phyloP scores from a whole-genome alignment of 2,797 vertebrate genomes.

The Neopelma chrysocephalum region DNA sequence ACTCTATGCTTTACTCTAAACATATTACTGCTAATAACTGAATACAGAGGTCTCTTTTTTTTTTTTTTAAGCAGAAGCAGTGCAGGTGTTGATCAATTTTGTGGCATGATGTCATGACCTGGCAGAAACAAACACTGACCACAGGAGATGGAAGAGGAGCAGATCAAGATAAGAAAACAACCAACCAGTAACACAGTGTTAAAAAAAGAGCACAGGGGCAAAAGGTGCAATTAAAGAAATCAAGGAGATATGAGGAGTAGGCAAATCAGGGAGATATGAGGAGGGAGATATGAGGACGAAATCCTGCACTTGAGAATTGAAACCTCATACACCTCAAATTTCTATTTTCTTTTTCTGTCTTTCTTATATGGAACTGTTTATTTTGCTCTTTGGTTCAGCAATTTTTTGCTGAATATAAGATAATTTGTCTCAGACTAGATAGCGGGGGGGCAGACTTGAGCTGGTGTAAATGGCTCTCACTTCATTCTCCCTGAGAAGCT shows the following conservation, averaged over 20 bases:
- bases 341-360: not conserved
- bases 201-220: not conserved
- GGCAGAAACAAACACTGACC: constrained; percentile 12
- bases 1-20: not conserved
- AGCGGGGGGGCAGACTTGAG: not conserved
- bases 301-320: not conserved
- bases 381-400: not conserved
- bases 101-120: not conserved
- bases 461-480: not conserved
- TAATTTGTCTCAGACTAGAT: not conserved
- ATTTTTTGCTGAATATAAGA: not conserved
- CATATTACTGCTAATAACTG: not conserved
- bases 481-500: not conserved
- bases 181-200: not conserved
- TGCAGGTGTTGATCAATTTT: not conserved
- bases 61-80: not conserved
- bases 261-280: not conserved
- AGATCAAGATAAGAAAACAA: not conserved
- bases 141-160: not conserved
- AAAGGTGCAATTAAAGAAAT: not conserved
- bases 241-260: too few species aligned
- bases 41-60: not conserved
- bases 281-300: not conserved
- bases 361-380: not conserved
- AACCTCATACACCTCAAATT: not conserved